Conservation (phyloP, 2,113 vertebrate genomes). For the Notothenia rossii region DNA sequence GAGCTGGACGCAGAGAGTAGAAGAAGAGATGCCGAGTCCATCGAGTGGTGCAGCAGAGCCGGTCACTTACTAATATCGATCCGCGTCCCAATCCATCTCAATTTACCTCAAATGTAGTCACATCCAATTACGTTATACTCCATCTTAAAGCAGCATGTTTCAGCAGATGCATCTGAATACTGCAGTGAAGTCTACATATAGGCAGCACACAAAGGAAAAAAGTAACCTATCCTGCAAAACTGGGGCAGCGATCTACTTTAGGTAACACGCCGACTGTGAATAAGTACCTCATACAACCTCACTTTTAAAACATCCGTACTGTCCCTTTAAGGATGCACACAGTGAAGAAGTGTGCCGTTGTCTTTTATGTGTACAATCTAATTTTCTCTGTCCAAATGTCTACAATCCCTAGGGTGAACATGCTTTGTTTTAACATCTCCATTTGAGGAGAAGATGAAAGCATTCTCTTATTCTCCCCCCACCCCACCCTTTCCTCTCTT, state of each 20-base stretch:
- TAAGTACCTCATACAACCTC: no score
- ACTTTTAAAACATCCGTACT: no score
- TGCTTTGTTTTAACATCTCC: conserved; percentile 68
- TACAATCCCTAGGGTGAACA: conserved; percentile 49
- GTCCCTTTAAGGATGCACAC: background rate
- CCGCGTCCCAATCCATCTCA: conserved; percentile 73
- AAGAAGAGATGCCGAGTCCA: conserved; percentile 24
- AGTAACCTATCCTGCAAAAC: no score
- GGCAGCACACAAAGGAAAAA: background rate
- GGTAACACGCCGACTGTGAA: no score
- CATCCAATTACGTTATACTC: conserved; percentile 58
- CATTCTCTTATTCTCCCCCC: conserved; percentile 36
- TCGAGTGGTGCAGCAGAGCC: conserved; percentile 45
- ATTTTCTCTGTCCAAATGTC: conserved; percentile 57
- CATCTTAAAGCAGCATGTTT: conserved; percentile 39
- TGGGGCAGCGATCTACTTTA: no score
- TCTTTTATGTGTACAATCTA: conserved; percentile 30
- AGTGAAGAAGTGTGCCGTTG: background rate
- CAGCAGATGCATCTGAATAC: conserved; percentile 37
- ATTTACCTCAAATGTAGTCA: conserved; percentile 66
- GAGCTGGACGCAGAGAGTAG: conserved; percentile 44
- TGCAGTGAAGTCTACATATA: conserved; percentile 1
- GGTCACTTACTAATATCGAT: conserved; percentile 78
- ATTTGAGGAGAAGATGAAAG: conserved; percentile 71
- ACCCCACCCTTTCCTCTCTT: background rate